Evolutionary conservation across 2,888 invertebrate genomes (phyloP).

Genomic region (Helleia helle): DNA sequence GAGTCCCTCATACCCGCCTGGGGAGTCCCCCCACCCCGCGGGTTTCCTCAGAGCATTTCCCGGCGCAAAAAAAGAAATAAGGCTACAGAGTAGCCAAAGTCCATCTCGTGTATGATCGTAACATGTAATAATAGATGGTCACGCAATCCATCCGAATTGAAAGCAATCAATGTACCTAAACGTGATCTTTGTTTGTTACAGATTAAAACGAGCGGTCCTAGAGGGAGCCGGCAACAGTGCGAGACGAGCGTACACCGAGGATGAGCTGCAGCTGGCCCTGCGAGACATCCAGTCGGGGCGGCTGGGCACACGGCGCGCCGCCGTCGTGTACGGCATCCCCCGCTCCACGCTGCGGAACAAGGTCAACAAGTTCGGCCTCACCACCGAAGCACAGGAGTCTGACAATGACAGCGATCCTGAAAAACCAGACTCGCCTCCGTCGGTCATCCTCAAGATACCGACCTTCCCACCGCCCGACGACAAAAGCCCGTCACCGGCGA

Average conservation of each 20-base stretch:
- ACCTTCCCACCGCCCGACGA: constrained; percentile 83
- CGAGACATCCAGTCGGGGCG: constrained; percentile 94
- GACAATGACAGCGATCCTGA: constrained; percentile 64
- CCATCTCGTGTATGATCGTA: no score
- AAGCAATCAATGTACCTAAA: no score
- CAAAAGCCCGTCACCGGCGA: constrained; percentile 58
- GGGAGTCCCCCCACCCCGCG: no score
- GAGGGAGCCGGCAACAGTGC: constrained; percentile 61
- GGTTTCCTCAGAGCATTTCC: no score
- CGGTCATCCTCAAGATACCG: constrained; percentile 93
- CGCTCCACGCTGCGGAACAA: constrained; percentile 97
- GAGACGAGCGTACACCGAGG: constrained; percentile 94
- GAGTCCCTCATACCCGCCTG: no score
- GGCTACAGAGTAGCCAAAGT: no score
- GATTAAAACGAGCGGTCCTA: constrained; percentile 49
- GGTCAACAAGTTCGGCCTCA: constrained; percentile 83
- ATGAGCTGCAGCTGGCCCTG: constrained; percentile 94
- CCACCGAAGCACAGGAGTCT: constrained; percentile 78
- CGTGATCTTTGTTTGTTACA: constrained; percentile 38
- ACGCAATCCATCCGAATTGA: no score
- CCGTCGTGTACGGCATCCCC: constrained; percentile 96
- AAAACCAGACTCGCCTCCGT: constrained; percentile 72
- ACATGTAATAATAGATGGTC: no score
- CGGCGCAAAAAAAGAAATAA: no score
- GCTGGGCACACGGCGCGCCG: constrained; percentile 93